phyloP scores from a whole-genome alignment of 1,140 invertebrate species.

The Lordiphosa stackelbergi region DNA sequence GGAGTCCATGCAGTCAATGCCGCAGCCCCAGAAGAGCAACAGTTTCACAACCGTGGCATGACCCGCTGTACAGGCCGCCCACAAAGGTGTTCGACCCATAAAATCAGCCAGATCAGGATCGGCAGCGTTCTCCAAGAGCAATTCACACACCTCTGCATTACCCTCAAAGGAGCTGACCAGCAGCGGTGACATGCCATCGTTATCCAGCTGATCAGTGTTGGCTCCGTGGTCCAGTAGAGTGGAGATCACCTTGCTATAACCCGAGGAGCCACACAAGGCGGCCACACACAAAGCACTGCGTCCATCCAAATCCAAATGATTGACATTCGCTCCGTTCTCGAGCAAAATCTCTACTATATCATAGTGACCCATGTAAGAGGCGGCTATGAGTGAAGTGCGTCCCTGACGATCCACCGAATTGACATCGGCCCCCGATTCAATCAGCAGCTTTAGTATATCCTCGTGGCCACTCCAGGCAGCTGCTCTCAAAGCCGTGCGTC shows the following conservation, averaged over 20 bases:
- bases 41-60: constrained; percentile 88
- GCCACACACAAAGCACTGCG: constrained; percentile 94
- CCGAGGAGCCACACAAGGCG: constrained; percentile 92
- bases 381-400: constrained; percentile 92
- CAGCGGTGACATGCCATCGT: constrained; percentile 94
- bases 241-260: constrained; percentile 86
- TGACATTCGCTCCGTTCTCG: constrained; percentile 90
- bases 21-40: constrained; percentile 92
- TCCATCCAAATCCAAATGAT: constrained; percentile 93
- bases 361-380: constrained; percentile 93
- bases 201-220: constrained; percentile 91
- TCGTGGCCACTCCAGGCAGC: constrained; percentile 92
- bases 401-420: constrained; percentile 92
- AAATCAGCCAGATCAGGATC: constrained; percentile 91
- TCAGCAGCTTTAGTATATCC: constrained; percentile 86
- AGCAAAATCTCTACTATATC: constrained; percentile 93
- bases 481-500: constrained; percentile 85
- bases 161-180: constrained; percentile 96
- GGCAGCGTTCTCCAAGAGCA: constrained; percentile 90
- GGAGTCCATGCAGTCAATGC: constrained; percentile 91
- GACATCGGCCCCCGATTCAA: constrained; percentile 83
- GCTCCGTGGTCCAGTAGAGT: constrained; percentile 90
- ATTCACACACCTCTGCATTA: constrained; percentile 86
- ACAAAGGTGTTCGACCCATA: constrained; percentile 87
- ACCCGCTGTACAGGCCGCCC: constrained; percentile 91